Conservation (phyloP, 2,113 vertebrate genomes). For the Hemichromis elongatus region DNA sequence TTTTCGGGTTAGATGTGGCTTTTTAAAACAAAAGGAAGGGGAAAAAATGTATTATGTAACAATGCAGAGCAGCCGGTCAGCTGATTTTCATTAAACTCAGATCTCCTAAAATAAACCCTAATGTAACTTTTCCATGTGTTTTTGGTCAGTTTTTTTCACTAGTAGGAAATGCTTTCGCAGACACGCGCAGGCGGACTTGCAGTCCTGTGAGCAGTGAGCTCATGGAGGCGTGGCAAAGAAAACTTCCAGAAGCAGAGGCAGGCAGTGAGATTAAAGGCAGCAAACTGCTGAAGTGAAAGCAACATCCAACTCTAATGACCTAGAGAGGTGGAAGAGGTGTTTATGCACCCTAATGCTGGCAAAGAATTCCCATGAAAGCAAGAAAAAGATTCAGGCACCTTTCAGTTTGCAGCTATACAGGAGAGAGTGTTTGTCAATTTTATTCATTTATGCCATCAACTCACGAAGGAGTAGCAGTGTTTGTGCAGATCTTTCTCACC, state of each 20-base stretch:
- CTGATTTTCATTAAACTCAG: conserved; percentile 17
- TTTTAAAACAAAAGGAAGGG: neutral
- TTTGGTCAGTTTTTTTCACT: neutral
- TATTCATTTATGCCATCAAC: neutral
- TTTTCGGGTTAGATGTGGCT: neutral
- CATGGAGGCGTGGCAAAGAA: conserved; percentile 30
- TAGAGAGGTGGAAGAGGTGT: conserved; percentile 4
- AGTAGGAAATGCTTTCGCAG: conserved; percentile 28
- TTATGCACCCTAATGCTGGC: neutral
- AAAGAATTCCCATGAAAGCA: neutral
- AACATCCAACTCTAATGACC: conserved; percentile 21
- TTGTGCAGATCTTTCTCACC: neutral
- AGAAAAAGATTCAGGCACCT: neutral
- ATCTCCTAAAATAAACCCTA: conserved; percentile 17
- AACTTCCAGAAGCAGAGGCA: conserved; percentile 1
- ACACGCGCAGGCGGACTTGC: neutral
- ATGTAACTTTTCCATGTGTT: conserved; percentile 40
- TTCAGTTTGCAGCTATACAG: neutral
- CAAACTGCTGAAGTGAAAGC: conserved; percentile 1
- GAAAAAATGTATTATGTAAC: conserved; percentile 17
- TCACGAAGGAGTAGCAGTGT: neutral
- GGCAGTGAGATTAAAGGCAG: neutral
- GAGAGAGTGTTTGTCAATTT: neutral
- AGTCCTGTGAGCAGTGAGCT: conserved; percentile 38
- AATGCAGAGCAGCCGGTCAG: conserved; percentile 1